phyloP scores from a whole-genome alignment of 2,113 vertebrate genomes.

The Anguilla rostrata region DNA sequence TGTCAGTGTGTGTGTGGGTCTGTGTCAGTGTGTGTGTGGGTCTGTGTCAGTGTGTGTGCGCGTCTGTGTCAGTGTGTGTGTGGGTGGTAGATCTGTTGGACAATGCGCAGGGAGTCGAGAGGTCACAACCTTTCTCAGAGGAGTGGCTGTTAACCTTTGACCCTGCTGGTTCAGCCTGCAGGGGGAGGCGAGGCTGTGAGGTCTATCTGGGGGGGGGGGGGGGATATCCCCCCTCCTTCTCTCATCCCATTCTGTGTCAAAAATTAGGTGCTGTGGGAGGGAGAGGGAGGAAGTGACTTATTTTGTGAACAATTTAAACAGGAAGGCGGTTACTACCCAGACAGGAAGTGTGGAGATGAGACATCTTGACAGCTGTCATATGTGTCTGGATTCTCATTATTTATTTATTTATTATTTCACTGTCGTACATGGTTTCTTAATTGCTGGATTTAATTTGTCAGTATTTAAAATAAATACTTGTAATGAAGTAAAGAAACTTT shows the following conservation, averaged over 20 bases:
- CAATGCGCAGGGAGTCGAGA: slow-evolving; percentile 64
- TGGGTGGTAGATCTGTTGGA: slow-evolving; percentile 59
- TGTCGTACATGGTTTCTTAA: not conserved
- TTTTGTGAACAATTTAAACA: slow-evolving; percentile 70
- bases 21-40: slow-evolving; percentile 29
- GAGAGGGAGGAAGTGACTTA: slow-evolving; percentile 69
- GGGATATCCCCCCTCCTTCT: slow-evolving; percentile 61
- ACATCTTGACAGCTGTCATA: not conserved
- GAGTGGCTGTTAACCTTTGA: slow-evolving; percentile 72
- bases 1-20: slow-evolving; percentile 31
- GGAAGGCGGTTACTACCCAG: slow-evolving; percentile 54
- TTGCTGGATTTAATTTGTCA: too few relatives aligned
- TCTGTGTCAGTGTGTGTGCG: not conserved
- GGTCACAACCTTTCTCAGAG: slow-evolving; percentile 74
- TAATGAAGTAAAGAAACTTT: too few relatives aligned
- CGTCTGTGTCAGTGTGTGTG: not conserved
- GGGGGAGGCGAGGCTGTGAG: slow-evolving; percentile 52
- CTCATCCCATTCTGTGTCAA: slow-evolving; percentile 53
- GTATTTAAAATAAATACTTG: too few relatives aligned
- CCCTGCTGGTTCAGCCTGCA: slow-evolving; percentile 67
- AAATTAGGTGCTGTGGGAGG: slow-evolving; percentile 62
- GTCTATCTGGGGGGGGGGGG: slow-evolving; percentile 57
- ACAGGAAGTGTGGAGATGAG: slow-evolving; percentile 37
- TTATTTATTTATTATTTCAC: not conserved
- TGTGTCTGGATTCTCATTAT: not conserved